Conservation (phyloP, 2,888 invertebrate species). For the Tipula lateralis region DNA sequence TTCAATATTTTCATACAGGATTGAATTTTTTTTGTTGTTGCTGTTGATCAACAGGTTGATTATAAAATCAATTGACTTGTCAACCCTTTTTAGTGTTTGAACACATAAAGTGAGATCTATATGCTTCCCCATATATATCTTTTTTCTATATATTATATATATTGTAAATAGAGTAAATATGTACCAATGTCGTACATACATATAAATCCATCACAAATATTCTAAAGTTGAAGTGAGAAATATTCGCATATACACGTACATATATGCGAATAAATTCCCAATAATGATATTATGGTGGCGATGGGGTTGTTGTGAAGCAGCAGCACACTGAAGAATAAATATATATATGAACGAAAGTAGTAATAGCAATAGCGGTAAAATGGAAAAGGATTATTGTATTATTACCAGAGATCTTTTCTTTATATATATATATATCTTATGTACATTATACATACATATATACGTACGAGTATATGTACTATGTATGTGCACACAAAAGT, state of each 20-base stretch:
- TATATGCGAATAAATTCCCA: background rate
- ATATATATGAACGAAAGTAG: background rate
- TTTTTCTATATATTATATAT: background rate
- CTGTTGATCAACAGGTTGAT: conserved; percentile 7
- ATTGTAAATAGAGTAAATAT: background rate
- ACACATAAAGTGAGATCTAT: background rate
- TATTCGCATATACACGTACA: background rate
- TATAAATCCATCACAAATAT: background rate
- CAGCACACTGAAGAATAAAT: background rate
- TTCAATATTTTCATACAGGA: background rate
- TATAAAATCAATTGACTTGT: conserved; percentile 24
- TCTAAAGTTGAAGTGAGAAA: background rate
- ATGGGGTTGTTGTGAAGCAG: background rate
- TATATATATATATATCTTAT: background rate
- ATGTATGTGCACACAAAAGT: background rate
- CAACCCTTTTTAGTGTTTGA: conserved; percentile 19
- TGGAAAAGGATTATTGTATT: conserved; percentile 19
- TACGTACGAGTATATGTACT: too few species aligned
- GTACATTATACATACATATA: background rate
- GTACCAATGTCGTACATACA: background rate
- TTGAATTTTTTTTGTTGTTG: background rate
- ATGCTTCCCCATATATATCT: background rate
- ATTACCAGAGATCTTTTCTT: background rate
- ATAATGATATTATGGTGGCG: conserved; percentile 1
- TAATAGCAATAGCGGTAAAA: background rate